A percentile compares a stretch with the other conserved stretches of the same genome.
Evolutionary conservation across 2,888 invertebrate species (phyloP).

Genomic region (Amphiduros pacificus): DNA sequence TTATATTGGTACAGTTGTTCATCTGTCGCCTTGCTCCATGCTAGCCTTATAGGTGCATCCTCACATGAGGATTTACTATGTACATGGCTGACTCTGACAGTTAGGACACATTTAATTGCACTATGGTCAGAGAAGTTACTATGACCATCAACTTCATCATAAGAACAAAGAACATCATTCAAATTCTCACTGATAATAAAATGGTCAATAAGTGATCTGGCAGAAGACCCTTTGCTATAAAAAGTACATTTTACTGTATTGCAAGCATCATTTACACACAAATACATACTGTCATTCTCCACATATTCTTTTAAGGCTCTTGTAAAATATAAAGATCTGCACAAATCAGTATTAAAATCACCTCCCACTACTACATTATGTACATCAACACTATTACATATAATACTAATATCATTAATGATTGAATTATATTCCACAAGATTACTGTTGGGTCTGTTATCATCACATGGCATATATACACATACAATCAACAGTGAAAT

Average conservation of each 20-base stretch:
- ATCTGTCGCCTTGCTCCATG: background rate
- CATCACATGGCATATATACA: constrained; percentile 3
- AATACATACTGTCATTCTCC: too few species aligned
- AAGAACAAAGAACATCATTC: background rate
- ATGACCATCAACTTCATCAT: background rate
- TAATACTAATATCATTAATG: background rate
- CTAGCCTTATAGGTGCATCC: background rate
- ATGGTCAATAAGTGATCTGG: background rate
- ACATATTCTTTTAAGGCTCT: background rate
- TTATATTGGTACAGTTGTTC: background rate
- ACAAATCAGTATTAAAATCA: background rate
- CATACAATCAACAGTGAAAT: background rate
- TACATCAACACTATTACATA: constrained; percentile 1
- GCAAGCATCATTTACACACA: background rate
- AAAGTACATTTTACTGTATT: background rate
- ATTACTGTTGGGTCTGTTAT: constrained; percentile 1
- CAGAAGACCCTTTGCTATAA: background rate
- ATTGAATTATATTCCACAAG: background rate
- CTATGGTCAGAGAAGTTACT: background rate
- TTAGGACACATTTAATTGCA: background rate
- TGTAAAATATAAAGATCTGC: background rate
- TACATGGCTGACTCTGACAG: too few species aligned
- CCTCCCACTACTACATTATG: background rate
- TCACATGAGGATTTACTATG: too few species aligned
- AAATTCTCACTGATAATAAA: background rate